These are phyloP conservation scores for Agrochola lota DNA, from an alignment of 2,888 invertebrate genomes.

Conservation along the genomic window DNA sequence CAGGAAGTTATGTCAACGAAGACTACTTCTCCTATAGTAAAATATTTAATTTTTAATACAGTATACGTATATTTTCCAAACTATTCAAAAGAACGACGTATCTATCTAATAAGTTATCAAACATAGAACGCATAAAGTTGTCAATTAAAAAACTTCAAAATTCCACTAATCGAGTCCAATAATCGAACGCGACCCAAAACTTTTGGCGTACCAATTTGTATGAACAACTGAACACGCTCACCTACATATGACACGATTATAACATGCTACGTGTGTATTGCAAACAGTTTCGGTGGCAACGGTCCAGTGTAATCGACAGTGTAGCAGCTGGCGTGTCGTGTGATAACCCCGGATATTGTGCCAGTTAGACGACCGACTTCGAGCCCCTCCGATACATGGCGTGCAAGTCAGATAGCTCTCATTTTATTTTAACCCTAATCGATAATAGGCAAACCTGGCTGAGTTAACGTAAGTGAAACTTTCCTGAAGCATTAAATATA, in stretches of 20 bases:
- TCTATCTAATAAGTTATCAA: conserved; percentile 6
- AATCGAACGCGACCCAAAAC: conserved; percentile 59
- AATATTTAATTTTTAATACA: not conserved
- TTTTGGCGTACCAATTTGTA: conserved; percentile 62
- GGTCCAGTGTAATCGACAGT: conserved; percentile 76
- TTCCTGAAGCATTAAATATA: not conserved
- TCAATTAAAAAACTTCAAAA: conserved; percentile 40
- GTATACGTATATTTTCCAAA: not conserved
- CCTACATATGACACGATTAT: conserved; percentile 56
- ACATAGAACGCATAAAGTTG: conserved; percentile 8
- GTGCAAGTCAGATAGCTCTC: conserved; percentile 34
- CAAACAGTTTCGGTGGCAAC: conserved; percentile 73
- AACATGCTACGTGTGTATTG: conserved; percentile 51
- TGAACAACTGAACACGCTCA: conserved; percentile 55
- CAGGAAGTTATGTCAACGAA: not conserved
- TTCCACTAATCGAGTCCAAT: conserved; percentile 37
- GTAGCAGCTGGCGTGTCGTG: conserved; percentile 79
- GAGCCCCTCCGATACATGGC: conserved; percentile 54
- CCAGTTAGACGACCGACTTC: conserved; percentile 73
- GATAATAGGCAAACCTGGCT: conserved; percentile 16
- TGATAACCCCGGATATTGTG: conserved; percentile 79
- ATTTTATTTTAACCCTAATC: conserved; percentile 40
- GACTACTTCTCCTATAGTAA: not conserved
- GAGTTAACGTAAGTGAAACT: not conserved
- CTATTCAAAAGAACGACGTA: too few relatives aligned